phyloP scores from a whole-genome alignment of 1,140 invertebrate genomes.

The Drosophila varians region DNA sequence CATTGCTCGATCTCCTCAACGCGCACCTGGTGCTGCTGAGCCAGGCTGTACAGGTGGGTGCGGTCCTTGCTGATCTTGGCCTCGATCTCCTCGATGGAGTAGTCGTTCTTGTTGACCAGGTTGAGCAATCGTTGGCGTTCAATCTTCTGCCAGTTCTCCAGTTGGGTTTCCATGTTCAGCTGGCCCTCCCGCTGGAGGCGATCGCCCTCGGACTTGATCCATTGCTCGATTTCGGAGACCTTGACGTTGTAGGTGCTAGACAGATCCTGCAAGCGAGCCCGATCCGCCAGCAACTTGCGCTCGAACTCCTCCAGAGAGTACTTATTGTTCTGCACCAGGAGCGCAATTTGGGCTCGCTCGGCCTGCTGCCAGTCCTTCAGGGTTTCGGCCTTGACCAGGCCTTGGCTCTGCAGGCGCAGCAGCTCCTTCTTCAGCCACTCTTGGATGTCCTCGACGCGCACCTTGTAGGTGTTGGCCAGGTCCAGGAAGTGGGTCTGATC shows the following conservation, averaged over 20 bases:
- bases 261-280: slow-evolving; percentile 59
- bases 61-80: slow-evolving; percentile 66
- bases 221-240: slow-evolving; percentile 72
- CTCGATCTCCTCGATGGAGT: slow-evolving; percentile 76
- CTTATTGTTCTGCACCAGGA: slow-evolving; percentile 67
- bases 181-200: slow-evolving; percentile 73
- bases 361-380: slow-evolving; percentile 75
- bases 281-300: slow-evolving; percentile 62
- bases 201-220: slow-evolving; percentile 75
- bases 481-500: slow-evolving; percentile 72
- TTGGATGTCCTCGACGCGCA: slow-evolving; percentile 72
- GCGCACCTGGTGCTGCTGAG: slow-evolving; percentile 76
- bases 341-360: slow-evolving; percentile 60
- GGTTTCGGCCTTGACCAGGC: slow-evolving; percentile 70
- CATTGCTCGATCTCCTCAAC: slow-evolving; percentile 81
- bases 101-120: slow-evolving; percentile 70
- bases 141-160: slow-evolving; percentile 79
- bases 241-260: slow-evolving; percentile 73
- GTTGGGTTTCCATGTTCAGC: slow-evolving; percentile 65
- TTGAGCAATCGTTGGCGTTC: slow-evolving; percentile 70
- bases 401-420: slow-evolving; percentile 66
- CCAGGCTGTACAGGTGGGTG: slow-evolving; percentile 69
- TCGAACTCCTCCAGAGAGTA: slow-evolving; percentile 74
- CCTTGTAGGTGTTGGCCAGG: slow-evolving; percentile 73
- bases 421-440: slow-evolving; percentile 79